Conservation (phyloP, 2,113 vertebrate species). For the Gasterosteus aculeatus region DNA sequence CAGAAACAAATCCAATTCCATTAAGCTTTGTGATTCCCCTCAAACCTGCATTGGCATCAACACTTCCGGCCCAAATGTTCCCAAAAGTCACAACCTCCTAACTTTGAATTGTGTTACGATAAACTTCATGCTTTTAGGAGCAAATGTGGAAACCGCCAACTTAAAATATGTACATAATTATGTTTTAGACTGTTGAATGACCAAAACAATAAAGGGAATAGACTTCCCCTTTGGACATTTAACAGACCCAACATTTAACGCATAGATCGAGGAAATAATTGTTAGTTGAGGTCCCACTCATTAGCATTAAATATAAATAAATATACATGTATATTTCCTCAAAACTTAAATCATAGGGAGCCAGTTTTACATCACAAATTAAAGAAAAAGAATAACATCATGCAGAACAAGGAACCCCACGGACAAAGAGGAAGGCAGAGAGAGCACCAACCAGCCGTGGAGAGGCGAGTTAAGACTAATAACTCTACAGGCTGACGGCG, state of each 20-base stretch:
- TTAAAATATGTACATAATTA: background rate
- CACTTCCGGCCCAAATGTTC: background rate
- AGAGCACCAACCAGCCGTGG: slow-evolving; percentile 82
- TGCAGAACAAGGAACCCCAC: slow-evolving; percentile 4
- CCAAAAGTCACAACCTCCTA: background rate
- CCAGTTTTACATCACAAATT: background rate
- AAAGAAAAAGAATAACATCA: slow-evolving; percentile 19
- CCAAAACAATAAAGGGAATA: background rate
- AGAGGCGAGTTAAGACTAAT: slow-evolving; percentile 65
- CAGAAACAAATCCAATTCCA: background rate
- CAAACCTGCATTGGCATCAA: background rate
- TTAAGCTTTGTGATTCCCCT: slow-evolving; percentile 4
- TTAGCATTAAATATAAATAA: background rate
- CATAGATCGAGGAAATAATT: background rate
- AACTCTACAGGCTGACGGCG: slow-evolving; percentile 87
- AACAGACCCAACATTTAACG: background rate
- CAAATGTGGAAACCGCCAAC: background rate
- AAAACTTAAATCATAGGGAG: background rate
- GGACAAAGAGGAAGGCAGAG: slow-evolving; percentile 34
- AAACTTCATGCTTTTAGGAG: background rate
- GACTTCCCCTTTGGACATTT: background rate
- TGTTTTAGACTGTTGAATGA: background rate
- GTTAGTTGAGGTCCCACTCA: background rate
- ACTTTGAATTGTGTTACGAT: slow-evolving; percentile 5
- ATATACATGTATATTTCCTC: background rate